Evolutionary conservation across 2,797 vertebrate genomes (phyloP), one percentile per base, ranked within the genome.

Genomic region (Cetoscarus ocellatus): DNA sequence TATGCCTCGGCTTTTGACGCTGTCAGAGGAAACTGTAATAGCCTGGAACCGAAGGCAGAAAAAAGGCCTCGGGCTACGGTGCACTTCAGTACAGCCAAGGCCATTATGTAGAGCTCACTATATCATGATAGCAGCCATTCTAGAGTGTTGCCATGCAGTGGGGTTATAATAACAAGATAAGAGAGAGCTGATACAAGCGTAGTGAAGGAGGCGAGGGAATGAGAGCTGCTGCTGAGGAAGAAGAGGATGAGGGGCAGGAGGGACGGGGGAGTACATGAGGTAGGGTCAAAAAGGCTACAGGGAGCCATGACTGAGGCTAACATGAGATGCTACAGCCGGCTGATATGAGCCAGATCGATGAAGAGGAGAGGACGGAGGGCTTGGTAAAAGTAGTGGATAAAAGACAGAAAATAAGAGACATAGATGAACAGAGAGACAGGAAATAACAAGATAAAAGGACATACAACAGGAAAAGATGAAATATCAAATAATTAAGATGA

Each of bases 141-240:
- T 88, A 88, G 91, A 92, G 86, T 80, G 83, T 89, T 90, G 86
- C 90, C 87, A 86, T 86, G 86, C 80, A 79, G 67, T 51, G 67
- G 83, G 90, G 91, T 93, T 93, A 92, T 86, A 93, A 94, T 85
- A 94, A 93, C 90, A 93, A 86, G 89, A 91, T 92, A 89, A 91
- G 87, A 84, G 74, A 70, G 73, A n/a, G 69, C 82, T 61, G 89
- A 90, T 89, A 86, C 11, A 66, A 80, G 87, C n/a, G 1, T 64
- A 74, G 69, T 63, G 76, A 72, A 69, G 50, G 65, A 80, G 82
- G 54, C 35, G 10, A 73, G 76, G 65, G 57, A 66, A 77, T 68
- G 79, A 40, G 68, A 67, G 71, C 48, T 9, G 65, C 19, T 17
- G 47, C 67, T 58, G 48, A 54, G 75, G 71, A 80, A 11, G 73